Evolutionary conservation across 2,888 invertebrate species (phyloP), one percentile per base, ranked within the genome.

Genomic region (Eucera pruinosa): DNA sequence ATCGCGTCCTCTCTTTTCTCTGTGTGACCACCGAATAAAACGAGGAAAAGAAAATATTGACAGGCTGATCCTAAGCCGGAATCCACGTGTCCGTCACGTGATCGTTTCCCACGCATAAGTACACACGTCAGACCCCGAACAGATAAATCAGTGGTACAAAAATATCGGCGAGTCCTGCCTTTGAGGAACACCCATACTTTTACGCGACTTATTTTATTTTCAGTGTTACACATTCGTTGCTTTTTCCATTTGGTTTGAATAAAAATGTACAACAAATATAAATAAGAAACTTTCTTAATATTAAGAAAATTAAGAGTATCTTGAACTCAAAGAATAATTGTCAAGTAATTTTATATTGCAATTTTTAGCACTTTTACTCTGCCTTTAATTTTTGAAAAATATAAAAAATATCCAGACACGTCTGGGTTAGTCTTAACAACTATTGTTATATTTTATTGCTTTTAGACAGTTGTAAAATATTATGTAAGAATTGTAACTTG

Each of bases 51-150:
- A 68, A 81, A 78, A 78, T 81, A 81, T 78, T 68, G 68, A 67
- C 52, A 67, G 74, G 25, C 20, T 20, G 58, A 57, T 60, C 62
- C 68, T 9, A 43, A 78, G 67, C 39, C 36, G 39, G 65, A 52
- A 45, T 48, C 66, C 64, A 43, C 66, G 73, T 50, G 65, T 64
- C 61, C 57, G 57, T 72, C 78, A 78, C 67, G 58, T 76, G 82
- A 60, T 52, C 43, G 41, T 61, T 84, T 81, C 80, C 75, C 75
- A 81, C 76, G 74, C 54, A 23, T 58, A 70, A 41, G 55, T 57
- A 54, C 50, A 54, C 50, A 54, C 61, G 50, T 39, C 52, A 33
- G 20, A 11, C 45, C 47, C 52, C 55, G 30, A 25, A 23, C 39
- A 67, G 52, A 80, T 80, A 80, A 73, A 81, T 82, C 75, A 61